Base-by-base conservation (phyloP, 2,888 invertebrate species). In the Xylota sylvarum region DNA sequence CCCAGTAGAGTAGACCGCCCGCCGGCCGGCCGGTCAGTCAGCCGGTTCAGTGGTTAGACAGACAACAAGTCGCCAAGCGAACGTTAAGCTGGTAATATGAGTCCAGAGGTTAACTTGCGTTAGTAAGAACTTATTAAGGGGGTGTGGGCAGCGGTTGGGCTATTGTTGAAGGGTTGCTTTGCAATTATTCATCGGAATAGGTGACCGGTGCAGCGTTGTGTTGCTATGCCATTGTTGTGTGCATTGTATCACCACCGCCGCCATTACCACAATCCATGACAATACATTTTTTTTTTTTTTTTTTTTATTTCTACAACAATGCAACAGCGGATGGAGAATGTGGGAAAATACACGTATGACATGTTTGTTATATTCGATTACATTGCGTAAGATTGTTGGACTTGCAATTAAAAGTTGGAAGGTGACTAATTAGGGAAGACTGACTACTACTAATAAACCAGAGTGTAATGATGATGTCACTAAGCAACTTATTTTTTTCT, bases 201-300 rank as follows among this genome's bases (percentile, higher is more conserved):
- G 32, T 32, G n/a, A 64, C 52, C 48, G 56, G 43, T 37, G 9
- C 23, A 48, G 32, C 23, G 27, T 30, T 84, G 62, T 74, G 79
- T 84, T 74, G 79, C 64, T 77, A 76, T 70, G 70, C 56, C 37
- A 52, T 48, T 70, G 17, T 76, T 76, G 56, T 56, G 23, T 70
- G 85, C 70, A 80, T 76, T 85, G 60, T 80, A 58, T 84, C 79
- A 76, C 74, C 79, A 76, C 74, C 80, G 70, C 69, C 74, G 50
- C 62, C 52, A 80, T 85, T 70, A 76, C 74, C 80, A 46, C 84
- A 80, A 76, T 17, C 80, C 84, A 80, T 74, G 84, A 80, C 84
- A 85, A 69, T 85, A 70, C 67, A 74, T 62, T 67, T 64, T 37
- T 23, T 23, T 23, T 67, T 64, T 37, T 23, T 23, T 23, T 23